These are phyloP conservation scores for Selenia dentaria DNA, from an alignment of 2,888 invertebrate species.

Conservation along the genomic window DNA sequence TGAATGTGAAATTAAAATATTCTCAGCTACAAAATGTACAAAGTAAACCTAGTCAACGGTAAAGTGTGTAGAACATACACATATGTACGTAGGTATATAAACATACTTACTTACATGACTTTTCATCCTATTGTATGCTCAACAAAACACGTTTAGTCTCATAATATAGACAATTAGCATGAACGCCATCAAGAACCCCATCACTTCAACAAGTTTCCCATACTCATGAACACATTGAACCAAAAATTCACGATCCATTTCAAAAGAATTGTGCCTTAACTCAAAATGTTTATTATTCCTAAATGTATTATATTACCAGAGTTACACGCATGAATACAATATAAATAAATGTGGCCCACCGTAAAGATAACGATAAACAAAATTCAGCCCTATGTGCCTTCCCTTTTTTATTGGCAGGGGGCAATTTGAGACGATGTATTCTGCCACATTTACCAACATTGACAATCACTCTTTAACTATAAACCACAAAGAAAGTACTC, in stretches of 20 bases:
- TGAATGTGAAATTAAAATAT: too few relatives aligned
- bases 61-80: too few relatives aligned
- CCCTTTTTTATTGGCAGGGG: slow-evolving; percentile 82
- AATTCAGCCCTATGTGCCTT: slow-evolving; percentile 76
- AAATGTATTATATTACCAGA: slow-evolving; percentile 75
- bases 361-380: slow-evolving; percentile 83
- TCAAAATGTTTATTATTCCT: slow-evolving; percentile 64
- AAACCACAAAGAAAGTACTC: slow-evolving; percentile 12
- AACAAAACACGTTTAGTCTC: background rate
- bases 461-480: slow-evolving; percentile 23
- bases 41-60: too few relatives aligned
- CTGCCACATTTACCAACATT: slow-evolving; percentile 59
- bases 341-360: slow-evolving; percentile 78
- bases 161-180: slow-evolving; percentile 1
- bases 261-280: slow-evolving; percentile 60
- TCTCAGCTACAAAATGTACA: too few relatives aligned
- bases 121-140: background rate
- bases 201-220: slow-evolving; percentile 25
- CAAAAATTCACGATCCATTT: slow-evolving; percentile 32
- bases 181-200: slow-evolving; percentile 20
- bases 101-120: too few relatives aligned
- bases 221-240: slow-evolving; percentile 28
- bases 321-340: slow-evolving; percentile 73
- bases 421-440: slow-evolving; percentile 81
- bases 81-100: too few relatives aligned